phyloP scores from a whole-genome alignment of 2,797 vertebrate species.

The Agapornis canus region DNA sequence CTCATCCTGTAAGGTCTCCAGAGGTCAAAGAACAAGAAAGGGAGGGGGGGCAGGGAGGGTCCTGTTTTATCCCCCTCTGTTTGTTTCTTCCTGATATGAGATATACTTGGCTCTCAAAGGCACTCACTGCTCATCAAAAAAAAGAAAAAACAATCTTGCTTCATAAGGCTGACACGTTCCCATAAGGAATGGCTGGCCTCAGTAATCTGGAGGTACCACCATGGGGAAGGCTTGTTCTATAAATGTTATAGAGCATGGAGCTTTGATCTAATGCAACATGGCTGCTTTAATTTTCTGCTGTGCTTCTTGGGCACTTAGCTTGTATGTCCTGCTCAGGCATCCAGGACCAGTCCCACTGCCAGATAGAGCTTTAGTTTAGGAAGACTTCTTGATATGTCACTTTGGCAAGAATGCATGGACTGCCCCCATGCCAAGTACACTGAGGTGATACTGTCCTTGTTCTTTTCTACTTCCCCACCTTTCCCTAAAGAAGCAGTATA shows the following conservation, averaged over 20 bases:
- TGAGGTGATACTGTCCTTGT: background rate
- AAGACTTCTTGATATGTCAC: background rate
- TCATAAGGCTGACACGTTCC: background rate
- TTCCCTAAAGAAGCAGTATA: background rate
- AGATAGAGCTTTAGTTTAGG: background rate
- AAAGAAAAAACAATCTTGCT: background rate
- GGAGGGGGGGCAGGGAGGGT: accelerated
- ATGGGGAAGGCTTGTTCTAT: background rate
- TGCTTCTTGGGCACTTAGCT: background rate
- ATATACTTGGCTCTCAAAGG: background rate
- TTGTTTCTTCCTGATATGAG: background rate
- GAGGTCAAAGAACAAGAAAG: background rate
- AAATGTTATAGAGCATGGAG: accelerated
- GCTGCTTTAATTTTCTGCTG: background rate
- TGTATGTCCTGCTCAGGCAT: background rate
- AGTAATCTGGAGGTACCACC: background rate
- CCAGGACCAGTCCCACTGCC: background rate
- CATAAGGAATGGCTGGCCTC: background rate
- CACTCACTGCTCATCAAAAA: background rate
- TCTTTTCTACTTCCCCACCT: background rate
- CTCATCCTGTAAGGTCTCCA: background rate
- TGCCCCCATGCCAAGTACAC: background rate
- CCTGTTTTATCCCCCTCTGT: background rate
- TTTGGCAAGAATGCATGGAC: background rate
- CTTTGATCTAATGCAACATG: background rate